phyloP scores from a whole-genome alignment of 2,797 vertebrate species.

The Cottoperca gobio region DNA sequence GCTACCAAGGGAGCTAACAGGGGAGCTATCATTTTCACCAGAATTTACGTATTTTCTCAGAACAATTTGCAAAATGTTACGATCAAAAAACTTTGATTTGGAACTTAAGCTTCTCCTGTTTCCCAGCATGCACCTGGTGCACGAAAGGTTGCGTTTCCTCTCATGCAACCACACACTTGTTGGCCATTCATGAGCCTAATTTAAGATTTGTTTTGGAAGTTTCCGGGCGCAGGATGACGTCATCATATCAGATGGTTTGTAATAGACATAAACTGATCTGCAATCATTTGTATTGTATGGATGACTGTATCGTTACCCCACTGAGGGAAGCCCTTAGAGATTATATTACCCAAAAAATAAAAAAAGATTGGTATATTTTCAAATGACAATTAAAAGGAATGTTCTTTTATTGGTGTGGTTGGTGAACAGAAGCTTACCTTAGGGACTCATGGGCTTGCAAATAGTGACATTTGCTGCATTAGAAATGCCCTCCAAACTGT shows the following conservation, averaged over 20 bases:
- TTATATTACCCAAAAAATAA: neutral
- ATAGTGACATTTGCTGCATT: conserved; percentile 66
- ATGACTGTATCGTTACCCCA: conserved; percentile 9
- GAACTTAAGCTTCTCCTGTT: neutral
- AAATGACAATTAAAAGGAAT: conserved; percentile 1
- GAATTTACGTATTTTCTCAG: neutral
- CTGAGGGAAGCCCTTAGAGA: conserved; percentile 4
- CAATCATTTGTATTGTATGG: conserved; percentile 10
- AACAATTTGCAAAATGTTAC: neutral
- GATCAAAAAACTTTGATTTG: neutral
- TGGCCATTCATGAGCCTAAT: neutral
- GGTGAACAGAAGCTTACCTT: conserved; percentile 6
- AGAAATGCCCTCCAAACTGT: conserved; percentile 57
- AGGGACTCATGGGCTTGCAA: conserved; percentile 52
- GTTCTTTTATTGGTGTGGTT: neutral
- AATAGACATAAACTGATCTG: conserved; percentile 14
- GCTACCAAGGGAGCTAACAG: no score
- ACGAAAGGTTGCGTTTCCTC: neutral
- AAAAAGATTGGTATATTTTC: neutral
- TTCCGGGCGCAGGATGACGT: conserved; percentile 5
- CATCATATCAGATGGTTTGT: conserved; percentile 16
- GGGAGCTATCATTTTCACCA: no score
- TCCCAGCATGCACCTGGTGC: neutral
- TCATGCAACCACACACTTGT: neutral
- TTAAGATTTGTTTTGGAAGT: neutral